phyloP scores from a whole-genome alignment of 1,140 invertebrate species.

The Babylonia areolata region DNA sequence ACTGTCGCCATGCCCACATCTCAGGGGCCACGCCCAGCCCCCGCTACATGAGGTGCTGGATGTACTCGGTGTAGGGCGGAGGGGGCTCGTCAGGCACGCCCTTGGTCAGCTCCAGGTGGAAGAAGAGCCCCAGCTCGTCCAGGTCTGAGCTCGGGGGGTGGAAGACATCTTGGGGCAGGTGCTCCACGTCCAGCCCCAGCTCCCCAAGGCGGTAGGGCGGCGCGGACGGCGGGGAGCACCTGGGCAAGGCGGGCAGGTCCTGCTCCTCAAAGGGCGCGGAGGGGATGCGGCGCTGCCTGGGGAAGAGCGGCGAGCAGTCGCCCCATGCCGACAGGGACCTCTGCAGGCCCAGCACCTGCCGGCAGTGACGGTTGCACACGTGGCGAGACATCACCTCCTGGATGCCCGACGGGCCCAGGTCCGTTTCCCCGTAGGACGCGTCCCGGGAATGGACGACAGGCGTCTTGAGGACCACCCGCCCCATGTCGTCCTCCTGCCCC shows the following conservation, averaged over 20 bases:
- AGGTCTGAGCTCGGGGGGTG: background rate
- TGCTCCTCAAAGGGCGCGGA: constrained; percentile 20
- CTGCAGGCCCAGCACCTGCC: background rate
- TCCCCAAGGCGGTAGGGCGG: constrained; percentile 21
- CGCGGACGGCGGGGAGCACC: background rate
- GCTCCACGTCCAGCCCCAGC: background rate
- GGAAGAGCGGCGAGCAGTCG: background rate
- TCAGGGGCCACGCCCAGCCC: too few species aligned
- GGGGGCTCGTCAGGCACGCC: constrained; percentile 12
- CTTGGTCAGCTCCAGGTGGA: constrained; percentile 26
- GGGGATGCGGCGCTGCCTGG: background rate
- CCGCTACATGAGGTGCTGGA: background rate
- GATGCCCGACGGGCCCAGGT: constrained; percentile 36
- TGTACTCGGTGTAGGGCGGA: constrained; percentile 19
- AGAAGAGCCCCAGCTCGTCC: background rate
- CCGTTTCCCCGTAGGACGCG: constrained; percentile 39
- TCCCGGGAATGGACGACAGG: constrained; percentile 45
- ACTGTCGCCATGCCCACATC: too few species aligned
- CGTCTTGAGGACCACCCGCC: constrained; percentile 34
- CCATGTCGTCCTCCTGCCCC: constrained; percentile 36
- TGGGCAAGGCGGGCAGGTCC: background rate
- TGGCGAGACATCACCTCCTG: constrained; percentile 41
- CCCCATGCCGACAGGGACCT: background rate
- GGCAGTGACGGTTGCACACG: constrained; percentile 38
- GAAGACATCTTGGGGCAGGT: background rate